Percentiles rank a stretch among this genome's conserved stretches.
These are phyloP conservation scores for Hippoglossus stenolepis DNA, from an alignment of 2,113 vertebrate genomes.

Conservation along the genomic window DNA sequence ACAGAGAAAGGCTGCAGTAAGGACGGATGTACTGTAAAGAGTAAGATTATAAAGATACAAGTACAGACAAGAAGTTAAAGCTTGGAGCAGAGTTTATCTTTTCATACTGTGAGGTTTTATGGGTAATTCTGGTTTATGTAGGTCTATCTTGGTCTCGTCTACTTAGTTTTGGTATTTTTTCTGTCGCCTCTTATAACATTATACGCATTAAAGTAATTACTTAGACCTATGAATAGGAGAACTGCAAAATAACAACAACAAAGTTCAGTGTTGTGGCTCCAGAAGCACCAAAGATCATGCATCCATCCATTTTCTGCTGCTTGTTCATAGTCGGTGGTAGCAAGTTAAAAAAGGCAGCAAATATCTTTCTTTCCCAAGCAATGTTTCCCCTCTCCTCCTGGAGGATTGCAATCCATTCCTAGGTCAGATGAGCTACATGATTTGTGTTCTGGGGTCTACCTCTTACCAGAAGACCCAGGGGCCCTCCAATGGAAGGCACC, in stretches of 20 bases:
- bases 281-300: neutral
- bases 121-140: neutral
- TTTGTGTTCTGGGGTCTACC: neutral
- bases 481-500: neutral
- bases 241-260: neutral
- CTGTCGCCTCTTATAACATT: neutral
- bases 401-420: neutral
- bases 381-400: neutral
- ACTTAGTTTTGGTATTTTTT: too few species aligned
- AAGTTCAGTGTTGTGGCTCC: neutral
- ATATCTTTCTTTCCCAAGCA: too few species aligned
- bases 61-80: neutral
- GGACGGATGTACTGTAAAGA: neutral
- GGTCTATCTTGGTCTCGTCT: too few species aligned
- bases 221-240: neutral
- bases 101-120: neutral
- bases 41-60: conserved; percentile 12
- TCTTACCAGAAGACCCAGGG: neutral
- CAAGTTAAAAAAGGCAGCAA: neutral
- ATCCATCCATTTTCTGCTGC: too few species aligned
- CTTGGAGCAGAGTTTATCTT: neutral
- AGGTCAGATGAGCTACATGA: neutral
- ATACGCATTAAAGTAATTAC: neutral
- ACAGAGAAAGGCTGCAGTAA: neutral
- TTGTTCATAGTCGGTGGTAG: neutral